A percentile compares a stretch with the other conserved stretches of the same genome.
Conservation (phyloP, 1,140 invertebrate species). For the Rhagoletis zephyria region DNA sequence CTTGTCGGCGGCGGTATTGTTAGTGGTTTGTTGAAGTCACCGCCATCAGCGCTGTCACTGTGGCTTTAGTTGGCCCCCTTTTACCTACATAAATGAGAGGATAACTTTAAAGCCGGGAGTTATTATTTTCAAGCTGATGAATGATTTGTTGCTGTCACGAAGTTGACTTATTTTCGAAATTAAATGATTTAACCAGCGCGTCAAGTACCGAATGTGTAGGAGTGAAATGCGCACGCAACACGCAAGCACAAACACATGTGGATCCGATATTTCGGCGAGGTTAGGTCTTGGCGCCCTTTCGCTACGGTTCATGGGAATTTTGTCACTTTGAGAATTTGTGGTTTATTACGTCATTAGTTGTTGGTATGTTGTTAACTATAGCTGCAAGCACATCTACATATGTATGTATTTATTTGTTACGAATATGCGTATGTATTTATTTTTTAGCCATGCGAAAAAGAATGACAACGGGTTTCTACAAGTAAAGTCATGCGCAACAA, state of each 20-base stretch:
- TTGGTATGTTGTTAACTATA: neutral
- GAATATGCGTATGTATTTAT: no score
- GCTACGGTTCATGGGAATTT: conserved; percentile 14
- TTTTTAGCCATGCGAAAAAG: no score
- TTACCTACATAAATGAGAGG: neutral
- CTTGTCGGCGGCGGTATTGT: conserved; percentile 12
- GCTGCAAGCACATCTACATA: neutral
- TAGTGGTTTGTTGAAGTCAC: conserved; percentile 16
- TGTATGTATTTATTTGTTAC: neutral
- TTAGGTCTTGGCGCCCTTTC: conserved; percentile 12
- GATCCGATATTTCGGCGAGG: neutral
- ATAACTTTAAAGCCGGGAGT: conserved; percentile 1
- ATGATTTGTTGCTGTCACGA: conserved; percentile 54
- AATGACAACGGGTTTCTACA: no score
- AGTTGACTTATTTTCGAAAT: conserved; percentile 44
- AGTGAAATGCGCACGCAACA: neutral
- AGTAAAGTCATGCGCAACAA: no score
- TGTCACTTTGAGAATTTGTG: neutral
- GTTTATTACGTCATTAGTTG: neutral
- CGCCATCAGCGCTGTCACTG: neutral
- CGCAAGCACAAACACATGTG: neutral
- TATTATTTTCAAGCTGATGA: conserved; percentile 52
- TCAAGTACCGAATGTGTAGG: neutral
- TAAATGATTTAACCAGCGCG: conserved; percentile 38
- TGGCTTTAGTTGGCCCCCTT: neutral